Evolutionary conservation across 2,888 invertebrate genomes (phyloP), one percentile per base, ranked within the genome.

Genomic region (Meiosimyza decipiens): DNA sequence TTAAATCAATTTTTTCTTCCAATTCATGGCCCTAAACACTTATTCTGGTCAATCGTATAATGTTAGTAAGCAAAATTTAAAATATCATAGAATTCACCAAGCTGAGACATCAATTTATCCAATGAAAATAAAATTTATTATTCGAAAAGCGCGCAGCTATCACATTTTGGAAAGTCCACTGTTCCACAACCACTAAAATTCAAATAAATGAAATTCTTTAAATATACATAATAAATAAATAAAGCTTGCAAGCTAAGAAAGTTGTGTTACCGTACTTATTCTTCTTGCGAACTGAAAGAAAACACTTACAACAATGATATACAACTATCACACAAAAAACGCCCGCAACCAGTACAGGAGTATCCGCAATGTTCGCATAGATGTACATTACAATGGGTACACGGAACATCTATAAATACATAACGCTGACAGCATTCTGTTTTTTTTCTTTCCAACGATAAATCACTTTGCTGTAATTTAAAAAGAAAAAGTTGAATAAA

Each of bases 351-450:
- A 1, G 71, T 54, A 64, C 84, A 84, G 1, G 84, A 84, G 65
- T 80, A 82, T 2, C 84, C 84, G 64, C 84, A 84, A 55, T 80
- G 82, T 71, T 84, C 84, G 63, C 84, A 84, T 49, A 84, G 72
- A 4, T 78, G 77, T 47, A 80, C 79, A 13, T 76, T 73, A 59
- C 84, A 84, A 63, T 82, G 82, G 2, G 57, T 67, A 16, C 84
- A 84, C 13, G 69, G 66, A 47, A 74, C 79, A 49, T 80, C 81
- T 11, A 84, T 79, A 3, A 79, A 71, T 0, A 81, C 77, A 6
- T 71, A 69, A 1, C 82, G 81, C 4, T 76, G 79, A 65, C 84
- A 84, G 0, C 73, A 79, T 60, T 77, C 76, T 0, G 82, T 78
- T 2, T 76, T 64, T 52, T 60, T 70, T 18, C 33, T 51, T 52